A percentile compares a stretch with the other conserved stretches of the same genome.
Conservation (phyloP, 2,888 invertebrate genomes). For the Tortricodes alternella region DNA sequence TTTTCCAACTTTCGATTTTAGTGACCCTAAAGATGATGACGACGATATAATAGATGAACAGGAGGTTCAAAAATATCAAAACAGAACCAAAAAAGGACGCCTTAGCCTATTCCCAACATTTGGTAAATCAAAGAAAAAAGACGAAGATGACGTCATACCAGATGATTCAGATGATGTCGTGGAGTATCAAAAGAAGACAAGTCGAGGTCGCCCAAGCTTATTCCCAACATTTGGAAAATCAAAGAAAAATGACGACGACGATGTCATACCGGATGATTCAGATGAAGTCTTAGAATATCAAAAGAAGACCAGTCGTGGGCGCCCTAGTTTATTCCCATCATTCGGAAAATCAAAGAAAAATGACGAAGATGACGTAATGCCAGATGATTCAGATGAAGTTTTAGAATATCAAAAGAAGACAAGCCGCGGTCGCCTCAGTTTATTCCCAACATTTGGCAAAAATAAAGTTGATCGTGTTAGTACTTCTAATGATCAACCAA, state of each 20-base stretch:
- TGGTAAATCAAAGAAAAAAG: too few species aligned
- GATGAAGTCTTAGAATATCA: conserved; percentile 72
- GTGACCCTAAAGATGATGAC: conserved; percentile 60
- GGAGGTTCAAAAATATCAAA: conserved; percentile 66
- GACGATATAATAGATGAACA: conserved; percentile 70
- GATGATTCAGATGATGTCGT: conserved; percentile 71
- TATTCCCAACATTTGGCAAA: conserved; percentile 73
- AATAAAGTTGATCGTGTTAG: conserved; percentile 53
- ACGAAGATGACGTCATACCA: conserved; percentile 68
- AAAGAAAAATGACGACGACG: too few species aligned
- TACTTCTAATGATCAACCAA: conserved; percentile 51
- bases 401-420: conserved; percentile 73
- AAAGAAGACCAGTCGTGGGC: conserved; percentile 68
- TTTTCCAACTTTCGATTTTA: conserved; percentile 71
- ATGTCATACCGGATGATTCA: conserved; percentile 67
- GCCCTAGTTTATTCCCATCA: conserved; percentile 70
- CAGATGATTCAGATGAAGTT: conserved; percentile 74
- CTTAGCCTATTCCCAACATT: too few species aligned
- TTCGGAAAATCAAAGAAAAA: conserved; percentile 64
- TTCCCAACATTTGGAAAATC: too few species aligned
- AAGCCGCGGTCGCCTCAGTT: conserved; percentile 60
- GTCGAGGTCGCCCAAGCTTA: conserved; percentile 67
- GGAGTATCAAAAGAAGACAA: conserved; percentile 69
- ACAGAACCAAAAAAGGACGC: conserved; percentile 68
- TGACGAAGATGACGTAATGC: conserved; percentile 66